phyloP scores from a whole-genome alignment of 2,797 vertebrate genomes.

The Gymnothorax reevesii region DNA sequence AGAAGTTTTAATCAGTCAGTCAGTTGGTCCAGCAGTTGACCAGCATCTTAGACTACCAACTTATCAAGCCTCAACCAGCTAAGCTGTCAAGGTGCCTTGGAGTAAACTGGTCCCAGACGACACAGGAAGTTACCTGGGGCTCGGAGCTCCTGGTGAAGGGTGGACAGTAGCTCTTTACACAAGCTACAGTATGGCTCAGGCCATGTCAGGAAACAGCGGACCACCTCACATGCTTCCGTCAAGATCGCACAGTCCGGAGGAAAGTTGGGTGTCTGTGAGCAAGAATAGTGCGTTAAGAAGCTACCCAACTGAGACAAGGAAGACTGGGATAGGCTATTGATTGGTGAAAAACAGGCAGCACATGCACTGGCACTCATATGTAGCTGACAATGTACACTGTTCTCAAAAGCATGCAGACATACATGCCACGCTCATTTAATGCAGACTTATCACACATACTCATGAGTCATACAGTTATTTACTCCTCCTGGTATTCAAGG shows the following conservation, averaged over 20 bases:
- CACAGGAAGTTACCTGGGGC: conserved; percentile 79
- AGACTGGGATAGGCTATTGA: neutral
- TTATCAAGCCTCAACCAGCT: too few species aligned
- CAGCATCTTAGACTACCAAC: too few species aligned
- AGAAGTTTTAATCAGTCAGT: too few species aligned
- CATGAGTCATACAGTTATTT: too few species aligned
- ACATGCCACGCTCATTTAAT: neutral
- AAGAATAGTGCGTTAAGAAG: neutral
- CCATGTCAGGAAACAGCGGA: conserved; percentile 89
- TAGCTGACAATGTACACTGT: neutral
- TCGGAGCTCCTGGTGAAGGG: conserved; percentile 84
- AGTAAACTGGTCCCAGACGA: neutral
- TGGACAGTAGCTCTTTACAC: conserved; percentile 82
- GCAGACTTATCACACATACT: too few species aligned
- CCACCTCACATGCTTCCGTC: conserved; percentile 76
- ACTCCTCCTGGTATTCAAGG: neutral
- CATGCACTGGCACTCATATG: neutral
- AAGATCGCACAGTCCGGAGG: conserved; percentile 79
- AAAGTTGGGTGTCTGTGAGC: conserved; percentile 83
- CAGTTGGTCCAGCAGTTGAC: too few species aligned
- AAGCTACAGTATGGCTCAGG: conserved; percentile 88
- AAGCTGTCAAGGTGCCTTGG: neutral
- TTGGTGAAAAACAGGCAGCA: neutral
- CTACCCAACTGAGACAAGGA: too few species aligned
- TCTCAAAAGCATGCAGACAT: neutral